Percentiles rank a stretch among this genome's conserved stretches.
Conservation (phyloP, 2,797 vertebrate genomes). For the Oophaga sylvatica region DNA sequence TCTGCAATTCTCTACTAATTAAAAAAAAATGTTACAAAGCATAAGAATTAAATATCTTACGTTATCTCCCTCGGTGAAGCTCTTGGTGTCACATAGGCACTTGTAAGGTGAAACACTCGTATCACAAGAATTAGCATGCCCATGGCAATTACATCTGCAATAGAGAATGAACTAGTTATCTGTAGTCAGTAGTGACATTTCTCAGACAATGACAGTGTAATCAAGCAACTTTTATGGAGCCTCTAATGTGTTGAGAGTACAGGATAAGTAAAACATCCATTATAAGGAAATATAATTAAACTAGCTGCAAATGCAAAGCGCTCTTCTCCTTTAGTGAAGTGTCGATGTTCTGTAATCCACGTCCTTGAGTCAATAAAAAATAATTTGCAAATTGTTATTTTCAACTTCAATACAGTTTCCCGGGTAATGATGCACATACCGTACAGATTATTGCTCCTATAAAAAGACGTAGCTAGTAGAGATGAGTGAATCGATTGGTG, state of each 20-base stretch:
- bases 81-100: constrained; percentile 83
- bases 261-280: constrained; percentile 7
- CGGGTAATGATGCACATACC: background rate
- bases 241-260: constrained; percentile 17
- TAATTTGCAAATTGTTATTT: constrained; percentile 16
- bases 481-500: too few relatives aligned
- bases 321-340: background rate
- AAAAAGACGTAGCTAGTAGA: background rate
- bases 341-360: background rate
- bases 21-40: constrained; percentile 14
- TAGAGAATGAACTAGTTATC: constrained; percentile 45
- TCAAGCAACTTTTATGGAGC: constrained; percentile 31
- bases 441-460: background rate
- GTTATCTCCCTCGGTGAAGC: constrained; percentile 84
- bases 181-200: constrained; percentile 15
- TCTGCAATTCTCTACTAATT: background rate
- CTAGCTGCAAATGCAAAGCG: background rate
- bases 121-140: constrained; percentile 85
- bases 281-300: constrained; percentile 8
- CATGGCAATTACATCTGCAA: constrained; percentile 87
- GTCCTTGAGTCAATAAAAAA: background rate
- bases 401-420: background rate
- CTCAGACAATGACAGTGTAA: constrained; percentile 9
- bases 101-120: constrained; percentile 75
- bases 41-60: constrained; percentile 73